Conservation (phyloP, 2,888 invertebrate genomes). For the Drosophila pegasa region DNA sequence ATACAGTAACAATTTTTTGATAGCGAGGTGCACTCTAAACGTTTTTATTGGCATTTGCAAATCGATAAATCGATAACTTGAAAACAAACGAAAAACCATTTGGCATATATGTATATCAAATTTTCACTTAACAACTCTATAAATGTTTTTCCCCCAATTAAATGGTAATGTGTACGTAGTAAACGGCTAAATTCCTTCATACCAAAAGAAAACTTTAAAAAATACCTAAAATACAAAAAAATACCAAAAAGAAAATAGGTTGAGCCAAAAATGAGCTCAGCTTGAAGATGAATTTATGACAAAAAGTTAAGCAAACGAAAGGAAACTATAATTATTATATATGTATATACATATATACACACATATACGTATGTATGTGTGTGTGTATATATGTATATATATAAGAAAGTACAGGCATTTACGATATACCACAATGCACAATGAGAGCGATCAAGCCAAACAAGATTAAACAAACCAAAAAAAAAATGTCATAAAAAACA, state of each 20-base stretch:
- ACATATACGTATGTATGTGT: not conserved
- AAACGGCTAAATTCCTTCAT: slow-evolving; percentile 25
- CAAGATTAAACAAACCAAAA: slow-evolving; percentile 1
- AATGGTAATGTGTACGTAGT: slow-evolving; percentile 50
- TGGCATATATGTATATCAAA: slow-evolving; percentile 42
- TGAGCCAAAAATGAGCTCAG: slow-evolving; percentile 25
- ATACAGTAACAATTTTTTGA: slow-evolving; percentile 23
- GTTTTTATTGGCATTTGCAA: slow-evolving; percentile 25
- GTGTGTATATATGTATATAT: not conserved
- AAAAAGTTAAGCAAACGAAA: slow-evolving; percentile 16
- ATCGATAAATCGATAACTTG: slow-evolving; percentile 5
- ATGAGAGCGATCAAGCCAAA: slow-evolving; percentile 12
- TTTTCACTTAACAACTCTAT: slow-evolving; percentile 46
- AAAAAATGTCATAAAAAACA: slow-evolving; percentile 37
- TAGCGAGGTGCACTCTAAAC: slow-evolving; percentile 19
- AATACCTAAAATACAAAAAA: not conserved
- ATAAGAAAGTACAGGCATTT: slow-evolving; percentile 20
- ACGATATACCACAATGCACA: slow-evolving; percentile 22
- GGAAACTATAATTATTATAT: slow-evolving; percentile 1
- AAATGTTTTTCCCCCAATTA: slow-evolving; percentile 49
- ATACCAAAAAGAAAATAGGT: not conserved
- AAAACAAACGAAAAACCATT: slow-evolving; percentile 3
- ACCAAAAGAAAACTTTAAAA: not conserved
- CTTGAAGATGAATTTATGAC: slow-evolving; percentile 47
- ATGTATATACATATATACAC: not conserved